Percentiles rank a stretch among this genome's conserved stretches.
phyloP scores from a whole-genome alignment of 2,797 vertebrate genomes.

The Linurgus olivaceus region DNA sequence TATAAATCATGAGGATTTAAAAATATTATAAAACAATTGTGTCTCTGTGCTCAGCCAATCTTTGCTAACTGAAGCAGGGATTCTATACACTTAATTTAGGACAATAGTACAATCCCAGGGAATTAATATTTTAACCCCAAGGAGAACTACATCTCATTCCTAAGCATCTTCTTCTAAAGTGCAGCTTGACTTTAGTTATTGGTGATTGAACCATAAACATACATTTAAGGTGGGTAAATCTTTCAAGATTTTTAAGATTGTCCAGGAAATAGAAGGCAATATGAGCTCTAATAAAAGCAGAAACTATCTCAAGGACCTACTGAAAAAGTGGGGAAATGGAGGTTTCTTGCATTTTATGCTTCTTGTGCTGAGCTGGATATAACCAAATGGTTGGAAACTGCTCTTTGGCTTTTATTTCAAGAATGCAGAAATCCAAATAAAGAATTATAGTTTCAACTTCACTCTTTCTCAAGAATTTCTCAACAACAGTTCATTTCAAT shows the following conservation, averaged over 20 bases:
- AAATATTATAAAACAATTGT: background rate
- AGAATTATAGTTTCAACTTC: background rate
- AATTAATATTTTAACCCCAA: background rate
- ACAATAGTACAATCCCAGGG: background rate
- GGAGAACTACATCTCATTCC: background rate
- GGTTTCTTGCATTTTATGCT: background rate
- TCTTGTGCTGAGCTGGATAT: background rate
- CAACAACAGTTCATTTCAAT: background rate
- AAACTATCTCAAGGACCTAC: background rate
- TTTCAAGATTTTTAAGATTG: background rate
- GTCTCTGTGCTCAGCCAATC: background rate
- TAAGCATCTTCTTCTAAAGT: background rate
- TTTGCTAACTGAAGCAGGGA: background rate
- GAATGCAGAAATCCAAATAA: background rate
- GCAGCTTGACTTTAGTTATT: background rate
- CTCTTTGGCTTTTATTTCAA: background rate
- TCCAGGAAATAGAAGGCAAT: background rate
- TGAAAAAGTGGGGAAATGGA: background rate
- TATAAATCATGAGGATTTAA: background rate
- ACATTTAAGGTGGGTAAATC: background rate
- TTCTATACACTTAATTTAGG: background rate
- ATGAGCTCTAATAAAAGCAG: background rate
- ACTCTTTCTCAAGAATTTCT: background rate
- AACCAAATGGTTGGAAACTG: background rate
- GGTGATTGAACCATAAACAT: background rate